phyloP scores from a whole-genome alignment of 2,888 invertebrate species.

The Tetramorium bicarinatum region DNA sequence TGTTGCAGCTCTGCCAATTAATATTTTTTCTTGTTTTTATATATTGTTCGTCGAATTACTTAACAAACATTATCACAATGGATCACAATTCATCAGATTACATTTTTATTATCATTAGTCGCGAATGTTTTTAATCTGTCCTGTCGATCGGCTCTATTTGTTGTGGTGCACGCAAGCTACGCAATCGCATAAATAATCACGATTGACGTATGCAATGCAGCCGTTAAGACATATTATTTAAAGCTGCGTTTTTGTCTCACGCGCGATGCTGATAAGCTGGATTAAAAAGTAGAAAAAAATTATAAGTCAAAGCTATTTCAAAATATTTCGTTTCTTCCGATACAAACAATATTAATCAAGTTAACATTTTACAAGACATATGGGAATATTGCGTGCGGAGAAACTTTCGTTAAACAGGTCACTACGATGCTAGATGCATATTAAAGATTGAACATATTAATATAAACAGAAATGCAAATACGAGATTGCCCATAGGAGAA shows the following conservation, averaged over 20 bases:
- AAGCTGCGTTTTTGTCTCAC: conserved; percentile 20
- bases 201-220: conserved; percentile 41
- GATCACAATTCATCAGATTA: conserved; percentile 67
- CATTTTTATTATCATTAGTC: conserved; percentile 59
- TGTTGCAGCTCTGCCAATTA: neutral
- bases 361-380: conserved; percentile 32
- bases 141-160: conserved; percentile 59
- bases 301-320: neutral
- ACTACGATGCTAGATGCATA: conserved; percentile 25
- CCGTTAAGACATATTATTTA: conserved; percentile 44
- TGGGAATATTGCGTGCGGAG: conserved; percentile 34
- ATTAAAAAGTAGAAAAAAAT: neutral
- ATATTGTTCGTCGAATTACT: neutral
- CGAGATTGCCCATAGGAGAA: neutral
- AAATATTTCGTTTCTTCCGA: conserved; percentile 25
- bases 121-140: conserved; percentile 58
- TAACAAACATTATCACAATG: neutral
- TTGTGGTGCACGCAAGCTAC: conserved; percentile 67
- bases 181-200: conserved; percentile 67
- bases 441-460: conserved; percentile 32
- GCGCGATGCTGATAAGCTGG: neutral
- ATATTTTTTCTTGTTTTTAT: neutral
- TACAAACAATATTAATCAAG: conserved; percentile 13
- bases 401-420: conserved; percentile 41
- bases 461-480: conserved; percentile 33